Percentiles rank a stretch among this genome's conserved stretches.
Conservation (phyloP, 2,797 vertebrate genomes). For the Cyprinodon diabolis region DNA sequence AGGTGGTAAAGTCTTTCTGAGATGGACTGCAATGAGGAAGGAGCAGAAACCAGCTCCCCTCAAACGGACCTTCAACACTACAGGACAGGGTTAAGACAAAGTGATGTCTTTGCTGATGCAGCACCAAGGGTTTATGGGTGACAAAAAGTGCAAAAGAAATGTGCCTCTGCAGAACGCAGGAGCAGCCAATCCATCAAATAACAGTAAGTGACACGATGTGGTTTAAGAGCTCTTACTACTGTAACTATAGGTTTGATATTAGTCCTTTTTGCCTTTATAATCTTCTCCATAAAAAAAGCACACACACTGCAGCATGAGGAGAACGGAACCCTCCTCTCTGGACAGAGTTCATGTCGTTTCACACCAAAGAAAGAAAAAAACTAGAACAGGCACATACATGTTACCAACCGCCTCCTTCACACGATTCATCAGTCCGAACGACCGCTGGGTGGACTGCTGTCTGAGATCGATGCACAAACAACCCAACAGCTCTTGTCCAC, state of each 20-base stretch:
- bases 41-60: constrained; percentile 39
- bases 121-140: constrained; percentile 64
- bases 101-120: constrained; percentile 51
- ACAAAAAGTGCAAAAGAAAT: constrained; percentile 64
- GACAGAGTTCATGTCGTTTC: constrained; percentile 50
- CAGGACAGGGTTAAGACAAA: constrained; percentile 27
- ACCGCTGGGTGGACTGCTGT: constrained; percentile 27
- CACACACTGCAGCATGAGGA: constrained; percentile 70
- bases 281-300: constrained; percentile 68
- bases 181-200: constrained; percentile 56
- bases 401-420: constrained; percentile 58
- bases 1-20: constrained; percentile 37
- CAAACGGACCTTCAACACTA: constrained; percentile 47
- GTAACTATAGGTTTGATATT: constrained; percentile 56
- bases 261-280: constrained; percentile 49
- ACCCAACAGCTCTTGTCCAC: constrained; percentile 28
- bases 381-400: constrained; percentile 74
- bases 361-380: constrained; percentile 23
- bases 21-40: constrained; percentile 27
- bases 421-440: constrained; percentile 42
- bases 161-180: constrained; percentile 53
- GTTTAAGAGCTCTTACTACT: constrained; percentile 60
- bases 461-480: constrained; percentile 21
- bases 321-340: constrained; percentile 53
- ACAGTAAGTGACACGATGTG: constrained; percentile 57